A percentile compares a stretch with the other conserved stretches of the same genome.
These are phyloP conservation scores for Paradoxurus hermaphroditus DNA, from an alignment of 2,113 vertebrate genomes.

Conservation along the genomic window DNA sequence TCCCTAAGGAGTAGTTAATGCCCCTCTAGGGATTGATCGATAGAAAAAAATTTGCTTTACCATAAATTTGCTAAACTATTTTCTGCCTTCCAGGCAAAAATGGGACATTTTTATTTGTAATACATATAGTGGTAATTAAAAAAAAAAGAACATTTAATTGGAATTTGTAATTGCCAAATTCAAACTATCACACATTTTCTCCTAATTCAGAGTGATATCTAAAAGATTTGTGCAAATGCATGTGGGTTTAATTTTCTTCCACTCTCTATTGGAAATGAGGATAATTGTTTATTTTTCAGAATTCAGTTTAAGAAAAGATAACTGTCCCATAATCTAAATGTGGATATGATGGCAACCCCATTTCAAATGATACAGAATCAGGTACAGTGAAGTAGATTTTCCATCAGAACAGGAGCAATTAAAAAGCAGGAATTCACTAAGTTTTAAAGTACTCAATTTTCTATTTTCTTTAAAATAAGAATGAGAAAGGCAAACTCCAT, in stretches of 20 bases:
- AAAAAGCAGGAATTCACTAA: conserved; percentile 74
- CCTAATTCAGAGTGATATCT: conserved; percentile 39
- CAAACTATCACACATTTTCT: conserved; percentile 10
- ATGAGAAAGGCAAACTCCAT: conserved; percentile 72
- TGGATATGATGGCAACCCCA: neutral
- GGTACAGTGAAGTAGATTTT: conserved; percentile 51
- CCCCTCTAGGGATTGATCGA: conserved; percentile 79
- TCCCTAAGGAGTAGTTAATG: conserved; percentile 78
- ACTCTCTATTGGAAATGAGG: conserved; percentile 32
- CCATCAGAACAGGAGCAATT: conserved; percentile 72
- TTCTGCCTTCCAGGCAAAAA: conserved; percentile 60
- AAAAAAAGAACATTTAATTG: conserved; percentile 7
- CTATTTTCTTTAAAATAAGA: conserved; percentile 79
- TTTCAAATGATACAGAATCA: conserved; percentile 51
- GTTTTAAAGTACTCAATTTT: conserved; percentile 80
- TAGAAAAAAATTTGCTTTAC: conserved; percentile 79
- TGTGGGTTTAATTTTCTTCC: conserved; percentile 13
- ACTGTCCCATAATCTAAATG: conserved; percentile 44
- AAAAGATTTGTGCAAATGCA: neutral
- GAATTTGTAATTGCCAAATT: conserved; percentile 17
- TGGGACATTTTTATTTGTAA: conserved; percentile 33
- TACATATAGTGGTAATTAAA: neutral
- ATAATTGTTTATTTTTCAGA: conserved; percentile 29
- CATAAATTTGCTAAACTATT: conserved; percentile 77
- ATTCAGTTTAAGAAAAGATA: conserved; percentile 40